These are phyloP conservation scores for Cactoblastis cactorum DNA, from an alignment of 2,888 invertebrate species.

Conservation along the genomic window DNA sequence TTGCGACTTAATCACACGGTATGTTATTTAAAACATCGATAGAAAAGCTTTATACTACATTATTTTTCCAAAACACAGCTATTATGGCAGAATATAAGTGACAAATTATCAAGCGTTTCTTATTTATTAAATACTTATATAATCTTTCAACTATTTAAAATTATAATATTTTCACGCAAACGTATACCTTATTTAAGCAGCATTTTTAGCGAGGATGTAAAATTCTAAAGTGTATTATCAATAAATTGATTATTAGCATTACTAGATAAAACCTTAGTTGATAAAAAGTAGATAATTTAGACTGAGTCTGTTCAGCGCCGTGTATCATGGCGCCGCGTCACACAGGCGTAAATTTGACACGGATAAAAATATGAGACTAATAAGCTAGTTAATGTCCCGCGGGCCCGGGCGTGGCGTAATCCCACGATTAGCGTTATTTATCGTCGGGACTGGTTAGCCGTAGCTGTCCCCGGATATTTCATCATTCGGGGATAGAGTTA, in stretches of 20 bases:
- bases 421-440: slow-evolving; percentile 42
- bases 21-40: background rate
- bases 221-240: background rate
- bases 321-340: slow-evolving; percentile 18
- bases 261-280: background rate
- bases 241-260: background rate
- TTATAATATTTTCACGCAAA: background rate
- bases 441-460: slow-evolving; percentile 33
- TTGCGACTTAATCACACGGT: background rate
- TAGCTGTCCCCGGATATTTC: slow-evolving; percentile 26
- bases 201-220: background rate
- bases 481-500: slow-evolving; percentile 16
- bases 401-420: slow-evolving; percentile 31
- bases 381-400: slow-evolving; percentile 37
- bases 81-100: too few relatives aligned
- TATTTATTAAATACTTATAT: too few relatives aligned
- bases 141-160: too few relatives aligned
- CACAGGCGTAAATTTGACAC: slow-evolving; percentile 29
- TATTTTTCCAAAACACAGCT: too few relatives aligned
- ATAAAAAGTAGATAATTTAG: slow-evolving; percentile 4
- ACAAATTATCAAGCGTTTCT: background rate
- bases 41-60: background rate
- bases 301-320: background rate
- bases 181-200: background rate
- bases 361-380: slow-evolving; percentile 32